A percentile compares a stretch with the other conserved stretches of the same genome.
phyloP scores from a whole-genome alignment of 2,113 vertebrate species.

The Piliocolobus tephrosceles region DNA sequence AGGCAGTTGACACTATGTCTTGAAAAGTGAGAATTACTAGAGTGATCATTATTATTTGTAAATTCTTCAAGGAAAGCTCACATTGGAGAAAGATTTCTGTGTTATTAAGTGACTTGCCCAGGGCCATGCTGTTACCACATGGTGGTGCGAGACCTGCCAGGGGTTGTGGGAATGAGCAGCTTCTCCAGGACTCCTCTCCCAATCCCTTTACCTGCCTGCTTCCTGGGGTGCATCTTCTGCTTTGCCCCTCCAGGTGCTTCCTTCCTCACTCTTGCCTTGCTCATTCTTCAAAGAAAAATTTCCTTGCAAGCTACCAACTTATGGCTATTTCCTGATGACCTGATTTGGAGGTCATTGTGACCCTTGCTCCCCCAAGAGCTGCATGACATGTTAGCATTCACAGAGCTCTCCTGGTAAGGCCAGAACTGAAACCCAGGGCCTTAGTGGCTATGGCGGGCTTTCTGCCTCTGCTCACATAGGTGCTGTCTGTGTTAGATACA shows the following conservation, averaged over 20 bases:
- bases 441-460: accelerated
- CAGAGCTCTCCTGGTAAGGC: neutral
- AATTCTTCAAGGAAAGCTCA: neutral
- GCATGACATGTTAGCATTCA: accelerated
- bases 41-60: neutral
- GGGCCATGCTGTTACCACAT: neutral
- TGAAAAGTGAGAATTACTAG: neutral
- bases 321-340: neutral
- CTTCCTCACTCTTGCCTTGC: neutral
- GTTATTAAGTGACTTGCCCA: neutral
- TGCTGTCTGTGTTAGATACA: neutral
- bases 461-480: accelerated
- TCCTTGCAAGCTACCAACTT: neutral
- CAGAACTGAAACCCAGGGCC: neutral
- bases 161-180: neutral
- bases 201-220: neutral
- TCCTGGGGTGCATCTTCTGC: neutral
- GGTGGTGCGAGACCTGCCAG: neutral
- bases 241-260: neutral
- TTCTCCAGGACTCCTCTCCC: neutral
- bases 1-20: neutral
- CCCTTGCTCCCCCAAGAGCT: neutral
- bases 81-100: neutral
- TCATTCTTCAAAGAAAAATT: neutral
- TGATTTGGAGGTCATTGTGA: neutral